A percentile compares a stretch with the other conserved stretches of the same genome.
Evolutionary conservation across 2,797 vertebrate genomes (phyloP).

Genomic region (Hyperoplus lanceolatus): DNA sequence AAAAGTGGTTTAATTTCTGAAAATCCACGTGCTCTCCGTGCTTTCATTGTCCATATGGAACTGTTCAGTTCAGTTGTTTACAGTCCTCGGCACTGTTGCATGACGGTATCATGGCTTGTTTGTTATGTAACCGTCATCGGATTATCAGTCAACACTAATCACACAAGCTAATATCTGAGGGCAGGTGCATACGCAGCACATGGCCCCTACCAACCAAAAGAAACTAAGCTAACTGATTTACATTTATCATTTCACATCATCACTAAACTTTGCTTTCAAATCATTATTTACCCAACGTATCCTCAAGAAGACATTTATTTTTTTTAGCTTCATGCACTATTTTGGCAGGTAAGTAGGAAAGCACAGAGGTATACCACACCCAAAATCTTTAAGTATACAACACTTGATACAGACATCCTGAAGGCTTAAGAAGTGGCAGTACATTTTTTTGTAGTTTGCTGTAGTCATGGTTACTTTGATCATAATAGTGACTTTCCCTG

Average conservation of each 20-base stretch:
- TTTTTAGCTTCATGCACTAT: neutral
- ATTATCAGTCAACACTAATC: neutral
- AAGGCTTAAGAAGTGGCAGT: neutral
- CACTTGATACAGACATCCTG: no score
- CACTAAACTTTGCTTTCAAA: neutral
- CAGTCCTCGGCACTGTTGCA: neutral
- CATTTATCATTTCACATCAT: neutral
- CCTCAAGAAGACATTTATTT: neutral
- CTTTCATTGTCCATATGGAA: neutral
- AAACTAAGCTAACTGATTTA: neutral
- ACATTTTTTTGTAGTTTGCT: neutral
- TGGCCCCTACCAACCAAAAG: no score
- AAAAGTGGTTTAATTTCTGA: neutral
- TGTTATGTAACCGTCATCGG: neutral
- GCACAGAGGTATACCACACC: constrained; percentile 2
- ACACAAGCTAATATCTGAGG: neutral
- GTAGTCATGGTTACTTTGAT: neutral
- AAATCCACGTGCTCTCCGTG: neutral
- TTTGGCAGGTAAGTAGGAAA: neutral
- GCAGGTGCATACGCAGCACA: neutral
- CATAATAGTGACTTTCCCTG: neutral
- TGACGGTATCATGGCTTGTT: neutral
- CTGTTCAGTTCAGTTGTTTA: neutral
- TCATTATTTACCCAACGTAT: neutral
- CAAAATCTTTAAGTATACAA: neutral